Conservation (phyloP, 2,797 vertebrate species). For the Oryzias sinensis region DNA sequence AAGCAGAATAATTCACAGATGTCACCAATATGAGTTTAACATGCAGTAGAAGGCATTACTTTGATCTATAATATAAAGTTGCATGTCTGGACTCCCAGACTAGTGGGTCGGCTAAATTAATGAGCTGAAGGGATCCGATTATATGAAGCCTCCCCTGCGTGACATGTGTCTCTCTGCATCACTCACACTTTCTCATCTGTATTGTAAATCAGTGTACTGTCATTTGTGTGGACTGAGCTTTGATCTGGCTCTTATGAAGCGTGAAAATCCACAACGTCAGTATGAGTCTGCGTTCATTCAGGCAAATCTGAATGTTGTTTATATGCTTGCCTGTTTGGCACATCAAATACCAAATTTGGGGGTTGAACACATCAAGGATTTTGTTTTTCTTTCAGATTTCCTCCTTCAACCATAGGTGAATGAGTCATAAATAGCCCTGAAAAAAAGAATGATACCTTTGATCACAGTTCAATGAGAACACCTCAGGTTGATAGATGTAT, state of each 20-base stretch:
- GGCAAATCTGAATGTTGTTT: conserved; percentile 19
- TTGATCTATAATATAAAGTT: conserved; percentile 26
- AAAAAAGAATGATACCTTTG: conserved; percentile 10
- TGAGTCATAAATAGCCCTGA: conserved; percentile 27
- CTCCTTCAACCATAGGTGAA: conserved; percentile 11
- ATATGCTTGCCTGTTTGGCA: conserved; percentile 6
- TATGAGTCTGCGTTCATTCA: conserved; percentile 28
- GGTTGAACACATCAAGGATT: conserved; percentile 20
- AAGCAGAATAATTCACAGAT: conserved; percentile 5
- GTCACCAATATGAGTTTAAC: conserved; percentile 19
- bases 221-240: conserved; percentile 2
- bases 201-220: conserved; percentile 19
- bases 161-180: conserved; percentile 44
- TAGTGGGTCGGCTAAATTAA: conserved; percentile 47
- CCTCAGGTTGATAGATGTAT: conserved; percentile 7
- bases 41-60: conserved; percentile 25
- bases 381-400: conserved; percentile 4
- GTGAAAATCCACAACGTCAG: background rate
- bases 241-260: conserved; percentile 6
- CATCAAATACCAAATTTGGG: conserved; percentile 26
- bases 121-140: conserved; percentile 26
- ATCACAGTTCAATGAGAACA: conserved; percentile 15
- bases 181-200: conserved; percentile 42
- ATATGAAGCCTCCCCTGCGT: conserved; percentile 27
- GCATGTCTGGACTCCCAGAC: conserved; percentile 30